Percentiles rank a stretch among this genome's conserved stretches.
phyloP scores from a whole-genome alignment of 2,888 invertebrate genomes.

The Heliothis peltigera region DNA sequence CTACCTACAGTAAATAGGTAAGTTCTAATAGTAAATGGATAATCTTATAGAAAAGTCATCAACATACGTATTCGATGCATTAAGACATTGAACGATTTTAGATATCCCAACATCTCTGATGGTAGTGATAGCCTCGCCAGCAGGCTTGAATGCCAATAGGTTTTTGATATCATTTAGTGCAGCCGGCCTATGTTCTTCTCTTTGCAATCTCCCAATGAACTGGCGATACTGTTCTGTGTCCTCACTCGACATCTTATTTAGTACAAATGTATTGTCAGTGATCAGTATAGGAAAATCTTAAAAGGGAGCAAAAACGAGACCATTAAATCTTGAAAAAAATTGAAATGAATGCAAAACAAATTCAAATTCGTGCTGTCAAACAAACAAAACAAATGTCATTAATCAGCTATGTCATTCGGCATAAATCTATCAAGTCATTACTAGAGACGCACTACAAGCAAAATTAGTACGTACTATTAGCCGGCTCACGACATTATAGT shows the following conservation, averaged over 20 bases:
- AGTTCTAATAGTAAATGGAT: too few species aligned
- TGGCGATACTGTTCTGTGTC: constrained; percentile 73
- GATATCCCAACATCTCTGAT: constrained; percentile 87
- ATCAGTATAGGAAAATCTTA: constrained; percentile 6
- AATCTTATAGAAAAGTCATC: too few species aligned
- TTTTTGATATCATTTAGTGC: constrained; percentile 82
- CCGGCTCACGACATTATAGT: too few species aligned
- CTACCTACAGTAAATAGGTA: too few species aligned
- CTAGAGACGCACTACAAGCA: constrained; percentile 1
- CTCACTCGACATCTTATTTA: constrained; percentile 67
- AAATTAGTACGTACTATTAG: background rate
- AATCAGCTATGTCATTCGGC: background rate
- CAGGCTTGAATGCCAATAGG: constrained; percentile 74
- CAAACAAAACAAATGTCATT: background rate
- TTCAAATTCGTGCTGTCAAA: constrained; percentile 20
- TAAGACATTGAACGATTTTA: constrained; percentile 91
- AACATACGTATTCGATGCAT: constrained; percentile 82
- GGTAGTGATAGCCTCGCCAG: constrained; percentile 70
- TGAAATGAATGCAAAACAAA: background rate
- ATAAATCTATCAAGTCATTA: constrained; percentile 8
- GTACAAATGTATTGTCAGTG: background rate
- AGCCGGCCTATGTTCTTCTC: constrained; percentile 73
- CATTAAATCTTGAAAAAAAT: background rate
- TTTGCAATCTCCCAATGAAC: constrained; percentile 73
- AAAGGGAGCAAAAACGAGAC: background rate